These are phyloP conservation scores for Platycercus adscitus DNA, from an alignment of 2,113 vertebrate species.

Conservation along the genomic window DNA sequence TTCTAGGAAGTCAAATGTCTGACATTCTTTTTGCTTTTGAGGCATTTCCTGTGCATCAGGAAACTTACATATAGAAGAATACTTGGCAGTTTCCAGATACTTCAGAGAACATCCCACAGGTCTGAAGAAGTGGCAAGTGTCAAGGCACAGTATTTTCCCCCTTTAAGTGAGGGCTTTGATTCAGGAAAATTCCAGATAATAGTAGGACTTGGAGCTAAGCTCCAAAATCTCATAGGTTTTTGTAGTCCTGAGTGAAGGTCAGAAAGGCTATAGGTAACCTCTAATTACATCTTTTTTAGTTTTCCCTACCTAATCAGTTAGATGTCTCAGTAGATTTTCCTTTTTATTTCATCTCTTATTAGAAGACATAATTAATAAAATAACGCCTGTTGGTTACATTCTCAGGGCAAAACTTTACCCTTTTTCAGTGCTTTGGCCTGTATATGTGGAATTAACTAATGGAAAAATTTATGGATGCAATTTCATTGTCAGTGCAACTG, in stretches of 20 bases:
- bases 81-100: not conserved
- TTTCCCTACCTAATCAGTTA: not conserved
- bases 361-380: not conserved
- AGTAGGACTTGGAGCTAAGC: not conserved
- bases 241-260: not conserved
- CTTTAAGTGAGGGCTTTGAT: not conserved
- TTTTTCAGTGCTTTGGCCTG: constrained; percentile 85
- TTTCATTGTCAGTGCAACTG: constrained; percentile 94
- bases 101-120: not conserved
- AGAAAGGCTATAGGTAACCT: not conserved
- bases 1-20: not conserved
- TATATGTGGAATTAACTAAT: constrained; percentile 89
- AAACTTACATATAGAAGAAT: not conserved
- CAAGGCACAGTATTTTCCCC: not conserved
- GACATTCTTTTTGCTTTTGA: not conserved
- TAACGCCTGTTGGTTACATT: not conserved
- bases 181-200: not conserved
- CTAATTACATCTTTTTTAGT: not conserved
- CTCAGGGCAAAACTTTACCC: constrained; percentile 6
- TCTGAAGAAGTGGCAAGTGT: not conserved
- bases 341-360: not conserved
- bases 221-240: not conserved
- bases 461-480: constrained; percentile 90
- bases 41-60: not conserved
- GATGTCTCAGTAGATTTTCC: not conserved